These are phyloP conservation scores for Zonitis immaculata DNA, from an alignment of 2,888 invertebrate genomes.

Conservation along the genomic window DNA sequence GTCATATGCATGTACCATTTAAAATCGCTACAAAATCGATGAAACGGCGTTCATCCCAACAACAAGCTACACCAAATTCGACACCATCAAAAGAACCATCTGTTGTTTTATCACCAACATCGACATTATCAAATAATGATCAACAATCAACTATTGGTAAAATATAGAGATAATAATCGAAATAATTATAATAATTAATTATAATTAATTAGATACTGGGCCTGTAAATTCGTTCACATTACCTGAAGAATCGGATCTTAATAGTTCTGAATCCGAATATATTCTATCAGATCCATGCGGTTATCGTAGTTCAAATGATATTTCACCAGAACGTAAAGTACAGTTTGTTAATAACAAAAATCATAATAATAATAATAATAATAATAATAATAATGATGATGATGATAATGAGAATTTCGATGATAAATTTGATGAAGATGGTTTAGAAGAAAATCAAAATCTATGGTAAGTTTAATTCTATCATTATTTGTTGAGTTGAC, in stretches of 20 bases:
- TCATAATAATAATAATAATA: too few relatives aligned
- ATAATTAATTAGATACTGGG: slow-evolving; percentile 17
- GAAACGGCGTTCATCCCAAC: slow-evolving; percentile 47
- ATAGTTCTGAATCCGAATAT: slow-evolving; percentile 45
- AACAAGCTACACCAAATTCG: slow-evolving; percentile 24
- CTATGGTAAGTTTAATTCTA: slow-evolving; percentile 39
- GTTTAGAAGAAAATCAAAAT: slow-evolving; percentile 46
- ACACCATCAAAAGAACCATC: slow-evolving; percentile 23
- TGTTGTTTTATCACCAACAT: slow-evolving; percentile 16
- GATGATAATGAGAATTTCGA: too few relatives aligned
- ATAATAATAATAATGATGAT: too few relatives aligned
- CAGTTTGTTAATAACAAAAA: slow-evolving; percentile 50
- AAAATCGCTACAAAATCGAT: slow-evolving; percentile 57
- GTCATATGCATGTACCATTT: slow-evolving; percentile 59
- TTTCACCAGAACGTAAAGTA: slow-evolving; percentile 49
- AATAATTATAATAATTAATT: neutral
- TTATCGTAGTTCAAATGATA: slow-evolving; percentile 33
- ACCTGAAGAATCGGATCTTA: slow-evolving; percentile 38
- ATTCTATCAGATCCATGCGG: slow-evolving; percentile 47
- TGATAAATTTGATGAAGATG: slow-evolving; percentile 38
- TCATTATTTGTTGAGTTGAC: neutral
- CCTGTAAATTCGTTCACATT: slow-evolving; percentile 28
- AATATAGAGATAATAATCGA: too few relatives aligned
- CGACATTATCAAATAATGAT: slow-evolving; percentile 4
- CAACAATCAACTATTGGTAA: neutral